These are phyloP conservation scores for Oceanites oceanicus DNA, from an alignment of 2,113 vertebrate genomes.

Conservation along the genomic window DNA sequence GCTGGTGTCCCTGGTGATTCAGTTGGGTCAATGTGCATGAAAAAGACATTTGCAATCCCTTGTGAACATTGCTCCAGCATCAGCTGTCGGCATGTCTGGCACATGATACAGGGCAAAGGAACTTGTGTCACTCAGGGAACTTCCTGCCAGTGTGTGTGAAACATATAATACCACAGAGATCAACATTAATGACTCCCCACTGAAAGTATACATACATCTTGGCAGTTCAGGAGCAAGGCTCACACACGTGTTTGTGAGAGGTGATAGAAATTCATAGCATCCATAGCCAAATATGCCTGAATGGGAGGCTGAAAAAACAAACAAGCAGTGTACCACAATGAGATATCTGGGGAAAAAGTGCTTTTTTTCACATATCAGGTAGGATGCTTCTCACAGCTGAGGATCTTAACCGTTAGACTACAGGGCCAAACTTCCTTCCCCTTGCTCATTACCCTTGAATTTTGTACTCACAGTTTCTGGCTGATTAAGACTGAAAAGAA, in stretches of 20 bases:
- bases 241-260: neutral
- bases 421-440: neutral
- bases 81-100: conserved; percentile 34
- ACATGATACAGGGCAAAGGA: neutral
- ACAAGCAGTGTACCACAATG: neutral
- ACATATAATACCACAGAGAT: neutral
- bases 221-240: neutral
- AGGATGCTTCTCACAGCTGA: neutral
- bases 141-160: conserved; percentile 24
- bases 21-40: neutral
- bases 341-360: neutral
- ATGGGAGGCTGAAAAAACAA: neutral
- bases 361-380: neutral
- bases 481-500: neutral
- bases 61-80: neutral
- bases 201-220: neutral
- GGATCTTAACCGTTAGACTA: neutral
- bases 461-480: neutral
- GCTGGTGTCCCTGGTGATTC: neutral
- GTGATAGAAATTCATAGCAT: neutral
- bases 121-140: conserved; percentile 15
- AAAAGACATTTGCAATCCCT: neutral
- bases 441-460: neutral
- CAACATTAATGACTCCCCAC: neutral
- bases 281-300: neutral